Conservation (phyloP, 2,888 invertebrate species). For the Flexamia atlantica region DNA sequence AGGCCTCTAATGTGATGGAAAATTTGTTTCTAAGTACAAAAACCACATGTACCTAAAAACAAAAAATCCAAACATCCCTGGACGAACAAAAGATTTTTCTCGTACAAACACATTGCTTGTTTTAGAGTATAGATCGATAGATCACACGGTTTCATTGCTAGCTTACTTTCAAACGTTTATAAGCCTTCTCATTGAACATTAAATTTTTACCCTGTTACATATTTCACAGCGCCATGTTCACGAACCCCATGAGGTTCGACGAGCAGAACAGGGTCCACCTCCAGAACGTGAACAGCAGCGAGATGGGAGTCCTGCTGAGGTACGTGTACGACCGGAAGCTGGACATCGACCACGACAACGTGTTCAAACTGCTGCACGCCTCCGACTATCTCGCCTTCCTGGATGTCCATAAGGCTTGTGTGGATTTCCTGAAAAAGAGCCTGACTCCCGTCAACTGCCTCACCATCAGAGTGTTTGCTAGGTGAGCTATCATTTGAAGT, state of each 20-base stretch:
- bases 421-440: constrained; percentile 83
- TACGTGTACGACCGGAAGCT: constrained; percentile 91
- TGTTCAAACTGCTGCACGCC: constrained; percentile 87
- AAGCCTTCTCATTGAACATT: too few species aligned
- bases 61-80: too few species aligned
- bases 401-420: constrained; percentile 89
- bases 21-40: too few species aligned
- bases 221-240: constrained; percentile 87
- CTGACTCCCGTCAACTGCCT: constrained; percentile 89
- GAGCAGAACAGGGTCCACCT: constrained; percentile 84
- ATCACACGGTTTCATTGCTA: too few species aligned
- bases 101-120: too few species aligned
- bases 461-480: constrained; percentile 90
- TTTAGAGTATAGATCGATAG: too few species aligned
- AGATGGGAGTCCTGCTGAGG: constrained; percentile 87
- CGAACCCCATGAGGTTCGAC: constrained; percentile 85
- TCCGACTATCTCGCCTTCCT: constrained; percentile 94
- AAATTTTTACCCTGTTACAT: too few species aligned
- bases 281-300: constrained; percentile 86
- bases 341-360: constrained; percentile 86
- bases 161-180: too few species aligned
- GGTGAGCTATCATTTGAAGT: constrained; percentile 73
- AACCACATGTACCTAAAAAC: too few species aligned
- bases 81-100: too few species aligned
- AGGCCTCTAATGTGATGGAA: too few species aligned